A percentile compares a stretch with the other conserved stretches of the same genome.
These are phyloP conservation scores for Scomberomorus guttatus DNA, from an alignment of 2,797 vertebrate species.

Conservation along the genomic window DNA sequence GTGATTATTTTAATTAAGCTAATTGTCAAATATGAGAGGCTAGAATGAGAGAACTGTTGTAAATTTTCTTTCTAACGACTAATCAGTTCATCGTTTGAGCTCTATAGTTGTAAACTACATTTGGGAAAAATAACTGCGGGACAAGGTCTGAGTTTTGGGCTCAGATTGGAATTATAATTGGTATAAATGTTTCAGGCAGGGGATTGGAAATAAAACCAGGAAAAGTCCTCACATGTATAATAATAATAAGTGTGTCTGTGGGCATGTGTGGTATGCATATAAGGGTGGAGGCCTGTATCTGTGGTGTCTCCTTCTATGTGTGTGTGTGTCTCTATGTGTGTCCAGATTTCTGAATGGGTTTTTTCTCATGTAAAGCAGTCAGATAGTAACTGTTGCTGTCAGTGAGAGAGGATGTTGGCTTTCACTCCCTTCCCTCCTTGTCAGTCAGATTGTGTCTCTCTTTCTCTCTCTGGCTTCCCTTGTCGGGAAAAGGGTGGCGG, in stretches of 20 bases:
- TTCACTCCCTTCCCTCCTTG: slow-evolving; percentile 31
- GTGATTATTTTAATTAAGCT: background rate
- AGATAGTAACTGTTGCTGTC: slow-evolving; percentile 59
- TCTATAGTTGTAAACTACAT: no score
- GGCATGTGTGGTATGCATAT: slow-evolving; percentile 9
- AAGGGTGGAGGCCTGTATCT: slow-evolving; percentile 8
- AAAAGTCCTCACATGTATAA: background rate
- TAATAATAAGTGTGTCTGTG: slow-evolving; percentile 7
- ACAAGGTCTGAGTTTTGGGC: background rate
- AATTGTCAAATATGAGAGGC: background rate
- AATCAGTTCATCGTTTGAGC: background rate
- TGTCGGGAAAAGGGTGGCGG: slow-evolving; percentile 69
- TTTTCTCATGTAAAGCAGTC: slow-evolving; percentile 70
- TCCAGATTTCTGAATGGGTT: slow-evolving; percentile 55
- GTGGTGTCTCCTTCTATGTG: background rate
- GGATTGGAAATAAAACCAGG: background rate
- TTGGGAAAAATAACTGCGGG: background rate
- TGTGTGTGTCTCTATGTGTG: slow-evolving; percentile 23
- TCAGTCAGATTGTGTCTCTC: slow-evolving; percentile 38
- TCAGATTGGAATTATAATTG: background rate
- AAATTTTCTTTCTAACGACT: background rate
- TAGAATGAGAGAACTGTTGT: background rate
- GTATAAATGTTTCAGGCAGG: background rate
- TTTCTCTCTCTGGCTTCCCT: slow-evolving; percentile 55
- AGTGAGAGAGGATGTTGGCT: slow-evolving; percentile 53